Evolutionary conservation across 2,797 vertebrate genomes (phyloP), one percentile per base, ranked within the genome.

Genomic region (Mallotus villosus): DNA sequence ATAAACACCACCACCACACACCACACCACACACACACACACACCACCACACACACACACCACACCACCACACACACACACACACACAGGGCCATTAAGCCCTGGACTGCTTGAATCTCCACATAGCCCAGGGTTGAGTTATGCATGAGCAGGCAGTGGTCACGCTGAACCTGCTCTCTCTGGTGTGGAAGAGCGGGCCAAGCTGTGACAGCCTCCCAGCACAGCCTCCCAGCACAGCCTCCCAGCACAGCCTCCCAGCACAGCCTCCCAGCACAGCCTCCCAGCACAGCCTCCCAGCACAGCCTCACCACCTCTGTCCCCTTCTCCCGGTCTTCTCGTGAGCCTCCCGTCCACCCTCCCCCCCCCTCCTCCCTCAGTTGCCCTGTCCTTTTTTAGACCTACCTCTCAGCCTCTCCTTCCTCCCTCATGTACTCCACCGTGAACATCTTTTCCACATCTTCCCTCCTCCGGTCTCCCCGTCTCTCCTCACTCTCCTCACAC

Each of bases 1-100:
- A 29, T 11, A 21, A 12, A 17, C 37, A 22, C 37, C n/a, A n/a
- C n/a, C n/a, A n/a, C 14, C 7, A 22, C 63, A 46, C 34, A 41
- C 63, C n/a, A n/a, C n/a, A n/a, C n/a, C n/a, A n/a, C n/a, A 65
- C 63, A 46, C 34, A 64, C 63, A 22, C 63, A 49, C 37, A 17
- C 64, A 27, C 41, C n/a, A n/a, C n/a, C n/a, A n/a, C n/a, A 22
- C 37, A 22, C 7, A 22, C 63, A 46, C 34, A 41, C 63, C 37
- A 22, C 7, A 22, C 63, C 24, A n/a, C 22, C 63, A 65, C 63
- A 46, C 34, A 64, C 63, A 22, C 63, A 49, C 37, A 17, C 64
- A 27, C 41, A 49, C 41, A 66, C 64, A 25, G 21, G 22, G 7
- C 34, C 12, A 25, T 46, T 64, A 65, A 14, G 12, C 37, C 0